Evolutionary conservation across 2,888 invertebrate species (phyloP), one percentile per base, ranked within the genome.

Genomic region (Drosophila fulvimacula): DNA sequence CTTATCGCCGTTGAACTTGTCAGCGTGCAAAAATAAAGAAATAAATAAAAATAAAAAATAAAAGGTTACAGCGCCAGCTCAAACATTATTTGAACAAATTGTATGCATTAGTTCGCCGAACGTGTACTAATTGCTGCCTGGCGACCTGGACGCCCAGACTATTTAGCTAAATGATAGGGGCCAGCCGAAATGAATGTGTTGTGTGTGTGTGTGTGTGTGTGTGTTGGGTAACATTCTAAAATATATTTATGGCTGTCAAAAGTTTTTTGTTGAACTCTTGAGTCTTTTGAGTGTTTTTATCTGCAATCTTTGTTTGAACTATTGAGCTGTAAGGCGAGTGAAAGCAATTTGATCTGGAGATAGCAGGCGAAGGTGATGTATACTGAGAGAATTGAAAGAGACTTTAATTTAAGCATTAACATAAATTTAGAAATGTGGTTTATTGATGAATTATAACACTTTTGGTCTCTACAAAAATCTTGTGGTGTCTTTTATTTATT

Each of bases 1-100:
- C 64, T 66, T 76, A 79, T 85, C 69, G 71, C 56, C 68, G 69
- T 49, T 52, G 34, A 63, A 63, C 49, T 68, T 71, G 78, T 77
- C 62, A 48, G 46, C 70, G 63, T 66, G 44, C 6, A 4, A 13
- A 11, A 42, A 13, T n/a, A 13, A 17, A 41, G 0, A 41, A 19
- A 32, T 11, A 30, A 30, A 30, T 6, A 30, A 30, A 30, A 30
- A 4, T 7, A 30, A 30, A 7, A 30, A 7, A 32, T 11, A 41
- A 67, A 75, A 76, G 61, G 63, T 79, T 74, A 56, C 51, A 27
- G 46, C 60, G 46, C 60, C 48, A 61, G 24, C 42, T 30, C 44
- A 57, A 21, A 10, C 62, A 56, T 59, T 55, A 53, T 58, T 32
- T 30, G 52, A 57, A 81, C 73, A 67, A 84, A 79, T 84, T 53